Evolutionary conservation across 1,140 invertebrate species (phyloP), one percentile per base, ranked within the genome.

Genomic region (Spodoptera litura): DNA sequence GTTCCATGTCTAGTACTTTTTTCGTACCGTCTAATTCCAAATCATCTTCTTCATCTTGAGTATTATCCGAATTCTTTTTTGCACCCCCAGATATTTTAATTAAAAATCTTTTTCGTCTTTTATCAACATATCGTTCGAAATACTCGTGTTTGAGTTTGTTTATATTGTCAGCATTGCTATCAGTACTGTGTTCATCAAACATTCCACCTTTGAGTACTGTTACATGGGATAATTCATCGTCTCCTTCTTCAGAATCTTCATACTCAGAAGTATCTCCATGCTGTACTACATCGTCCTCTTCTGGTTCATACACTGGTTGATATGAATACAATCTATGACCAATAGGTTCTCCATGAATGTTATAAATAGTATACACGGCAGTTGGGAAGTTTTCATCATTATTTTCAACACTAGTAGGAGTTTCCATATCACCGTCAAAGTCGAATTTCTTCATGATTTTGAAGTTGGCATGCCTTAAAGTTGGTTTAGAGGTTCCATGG

Each of bases 271-370:
- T 86, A 56, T 91, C 86, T 74, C 91, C 86, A 59, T 91, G 91
- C 68, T 92, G 88, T 0, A 86, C 62, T 25, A 82, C 85, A 53
- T 91, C 88, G 20, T 89, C 91, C 35, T 86, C 89, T 87, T 94
- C 93, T 12, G 93, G 93, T 82, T 93, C 91, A 52, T 94, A 94
- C 0, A 93, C 91, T n/a, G 92, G 92, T 86, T 94, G 92, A 64
- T 93, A 94, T 0, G 93, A 93, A 82, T 93, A 93, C 62, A 94
- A 82, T 56, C 92, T 93, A 82, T 94, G 93, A 0, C 91, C 92
- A 52, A 94, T 89, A 15, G 93, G 91, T 85, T 94, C 91, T 27
- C 93, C 93, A 25, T 93, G 90, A 11, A 94, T 86, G 85, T 94
- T 94, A 53, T 92, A 94, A 68, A 94, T 91, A 25, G 93, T 94